Evolutionary conservation across 2,888 invertebrate genomes (phyloP), one percentile per base, ranked within the genome.

Genomic region (Tholera decimalis): DNA sequence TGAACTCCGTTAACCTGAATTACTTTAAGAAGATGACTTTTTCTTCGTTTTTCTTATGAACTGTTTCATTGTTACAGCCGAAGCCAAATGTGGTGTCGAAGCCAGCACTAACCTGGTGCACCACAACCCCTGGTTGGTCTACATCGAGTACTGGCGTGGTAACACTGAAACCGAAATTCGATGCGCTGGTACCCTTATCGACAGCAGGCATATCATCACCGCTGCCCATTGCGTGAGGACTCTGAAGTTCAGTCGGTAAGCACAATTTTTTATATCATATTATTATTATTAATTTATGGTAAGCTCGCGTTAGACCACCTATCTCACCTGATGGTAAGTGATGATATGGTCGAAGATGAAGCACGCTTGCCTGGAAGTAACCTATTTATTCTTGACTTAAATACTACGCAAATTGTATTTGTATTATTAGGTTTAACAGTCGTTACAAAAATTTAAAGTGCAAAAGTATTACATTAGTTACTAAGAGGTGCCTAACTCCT

Each of bases 221-320:
- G 91, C 91, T 2, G 91, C 91, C 0, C 91, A 91, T 53, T 91
- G 91, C 67, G 72, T 90, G 20, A 83, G 55, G 39, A 86, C 78
- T 49, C 63, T 80, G 4, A 79, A 72, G 54, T 86, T 80, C 61
- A 77, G 80, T 30, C 76, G 66, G 91, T 90, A 77, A 86, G 85
- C 5, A 44, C 35, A 0, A 35, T 47, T 33, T 22, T n/a, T n/a
- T n/a, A n/a, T n/a, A n/a, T n/a, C n/a, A n/a, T n/a, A n/a, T n/a
- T n/a, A n/a, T n/a, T n/a, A n/a, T n/a, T n/a, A n/a, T n/a, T n/a
- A n/a, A n/a, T n/a, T n/a, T n/a, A n/a, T n/a, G n/a, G n/a, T n/a
- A n/a, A n/a, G n/a, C n/a, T n/a, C n/a, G n/a, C n/a, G n/a, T n/a
- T n/a, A n/a, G n/a, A n/a, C n/a, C n/a, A n/a, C n/a, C n/a, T n/a